These are phyloP conservation scores for Girardinus metallicus DNA, from an alignment of 2,797 vertebrate species.

Conservation along the genomic window DNA sequence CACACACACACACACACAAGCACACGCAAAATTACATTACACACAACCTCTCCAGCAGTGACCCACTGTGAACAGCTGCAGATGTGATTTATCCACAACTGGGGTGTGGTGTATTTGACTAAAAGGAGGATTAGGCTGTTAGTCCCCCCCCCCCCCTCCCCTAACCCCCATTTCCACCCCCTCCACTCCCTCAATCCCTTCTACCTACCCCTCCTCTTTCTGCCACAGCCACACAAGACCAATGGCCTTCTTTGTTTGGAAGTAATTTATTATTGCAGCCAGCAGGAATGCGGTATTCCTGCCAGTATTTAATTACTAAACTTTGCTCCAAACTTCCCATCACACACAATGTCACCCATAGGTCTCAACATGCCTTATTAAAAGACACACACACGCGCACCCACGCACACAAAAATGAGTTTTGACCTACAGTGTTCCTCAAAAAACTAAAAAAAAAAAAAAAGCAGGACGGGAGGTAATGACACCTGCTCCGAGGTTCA, in stretches of 20 bases:
- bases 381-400: slow-evolving; percentile 22
- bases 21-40: neutral
- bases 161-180: slow-evolving; percentile 21
- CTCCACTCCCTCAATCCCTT: neutral
- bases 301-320: slow-evolving; percentile 83
- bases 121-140: slow-evolving; percentile 70
- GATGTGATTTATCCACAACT: slow-evolving; percentile 80
- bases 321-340: slow-evolving; percentile 78
- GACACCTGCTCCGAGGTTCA: slow-evolving; percentile 55
- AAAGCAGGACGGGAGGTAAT: slow-evolving; percentile 7
- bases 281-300: slow-evolving; percentile 81
- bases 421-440: slow-evolving; percentile 35
- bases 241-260: slow-evolving; percentile 83
- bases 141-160: slow-evolving; percentile 30
- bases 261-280: slow-evolving; percentile 82
- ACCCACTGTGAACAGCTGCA: slow-evolving; percentile 81
- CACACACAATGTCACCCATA: slow-evolving; percentile 69
- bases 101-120: slow-evolving; percentile 80
- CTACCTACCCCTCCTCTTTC: slow-evolving; percentile 24
- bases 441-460: neutral
- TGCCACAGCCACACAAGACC: slow-evolving; percentile 77
- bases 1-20: slow-evolving; percentile 18
- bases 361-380: slow-evolving; percentile 58
- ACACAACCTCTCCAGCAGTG: slow-evolving; percentile 67
- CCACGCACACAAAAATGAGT: slow-evolving; percentile 27